These are phyloP conservation scores for Pangasianodon gigas DNA, from an alignment of 2,113 vertebrate genomes.

Conservation along the genomic window DNA sequence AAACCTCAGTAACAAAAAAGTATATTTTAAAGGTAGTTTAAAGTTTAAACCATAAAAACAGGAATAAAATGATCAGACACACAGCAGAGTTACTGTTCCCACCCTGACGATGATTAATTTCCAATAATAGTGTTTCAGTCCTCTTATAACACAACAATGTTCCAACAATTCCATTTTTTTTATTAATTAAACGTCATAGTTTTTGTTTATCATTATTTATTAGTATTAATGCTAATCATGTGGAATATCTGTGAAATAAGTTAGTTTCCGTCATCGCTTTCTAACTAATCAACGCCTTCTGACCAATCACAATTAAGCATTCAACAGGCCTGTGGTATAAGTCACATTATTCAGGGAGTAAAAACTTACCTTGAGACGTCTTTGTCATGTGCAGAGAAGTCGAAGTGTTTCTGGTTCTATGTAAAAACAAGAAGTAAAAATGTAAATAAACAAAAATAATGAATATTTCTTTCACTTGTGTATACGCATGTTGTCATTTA, in stretches of 20 bases:
- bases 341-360: constrained; percentile 3
- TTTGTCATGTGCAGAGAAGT: constrained; percentile 45
- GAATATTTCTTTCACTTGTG: background rate
- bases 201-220: background rate
- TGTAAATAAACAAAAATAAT: background rate
- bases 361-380: constrained; percentile 68
- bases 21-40: too few species aligned
- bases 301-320: background rate
- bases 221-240: background rate
- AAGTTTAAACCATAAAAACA: too few species aligned
- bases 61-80: too few species aligned
- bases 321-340: too few species aligned
- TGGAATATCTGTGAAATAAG: background rate
- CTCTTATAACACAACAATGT: too few species aligned
- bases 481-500: background rate
- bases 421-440: constrained; percentile 24
- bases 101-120: too few species aligned
- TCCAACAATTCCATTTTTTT: too few species aligned
- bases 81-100: too few species aligned
- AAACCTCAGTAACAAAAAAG: background rate
- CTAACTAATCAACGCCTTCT: background rate
- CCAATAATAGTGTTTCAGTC: too few species aligned
- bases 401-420: constrained; percentile 55
- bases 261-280: too few species aligned
- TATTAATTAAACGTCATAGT: too few species aligned